Conservation (phyloP, 2,888 invertebrate genomes). For the Synergus umbraculus region DNA sequence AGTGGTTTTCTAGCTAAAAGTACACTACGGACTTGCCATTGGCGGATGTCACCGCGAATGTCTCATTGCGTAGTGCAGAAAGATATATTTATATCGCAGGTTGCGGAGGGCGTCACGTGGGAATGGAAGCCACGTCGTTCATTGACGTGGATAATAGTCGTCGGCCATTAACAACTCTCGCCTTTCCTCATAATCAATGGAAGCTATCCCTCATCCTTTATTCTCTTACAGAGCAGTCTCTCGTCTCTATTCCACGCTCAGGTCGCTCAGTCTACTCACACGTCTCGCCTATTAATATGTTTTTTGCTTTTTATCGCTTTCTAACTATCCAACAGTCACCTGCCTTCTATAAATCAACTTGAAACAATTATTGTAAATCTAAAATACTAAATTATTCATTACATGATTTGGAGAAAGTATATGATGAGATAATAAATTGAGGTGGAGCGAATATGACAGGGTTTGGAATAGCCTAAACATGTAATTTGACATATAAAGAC, state of each 20-base stretch:
- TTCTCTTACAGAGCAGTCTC: constrained; percentile 31
- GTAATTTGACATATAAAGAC: constrained; percentile 49
- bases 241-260: constrained; percentile 9
- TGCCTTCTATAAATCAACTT: background rate
- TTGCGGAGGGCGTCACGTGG: constrained; percentile 65
- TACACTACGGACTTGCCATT: constrained; percentile 54
- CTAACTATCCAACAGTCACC: background rate
- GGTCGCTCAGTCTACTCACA: constrained; percentile 47
- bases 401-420: too few relatives aligned
- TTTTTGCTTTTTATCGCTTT: constrained; percentile 21
- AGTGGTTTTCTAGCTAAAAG: constrained; percentile 62
- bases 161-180: constrained; percentile 70
- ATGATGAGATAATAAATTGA: too few relatives aligned
- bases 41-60: constrained; percentile 49
- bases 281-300: constrained; percentile 45
- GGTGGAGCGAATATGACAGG: too few relatives aligned
- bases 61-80: constrained; percentile 45
- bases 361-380: background rate
- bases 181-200: constrained; percentile 71
- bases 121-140: constrained; percentile 66
- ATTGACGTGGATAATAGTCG: constrained; percentile 72
- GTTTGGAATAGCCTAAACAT: constrained; percentile 35
- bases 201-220: constrained; percentile 61
- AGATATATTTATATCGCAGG: constrained; percentile 70
- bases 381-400: too few relatives aligned